Conservation (phyloP, 2,888 invertebrate genomes). For the Raillietiella orientalis region DNA sequence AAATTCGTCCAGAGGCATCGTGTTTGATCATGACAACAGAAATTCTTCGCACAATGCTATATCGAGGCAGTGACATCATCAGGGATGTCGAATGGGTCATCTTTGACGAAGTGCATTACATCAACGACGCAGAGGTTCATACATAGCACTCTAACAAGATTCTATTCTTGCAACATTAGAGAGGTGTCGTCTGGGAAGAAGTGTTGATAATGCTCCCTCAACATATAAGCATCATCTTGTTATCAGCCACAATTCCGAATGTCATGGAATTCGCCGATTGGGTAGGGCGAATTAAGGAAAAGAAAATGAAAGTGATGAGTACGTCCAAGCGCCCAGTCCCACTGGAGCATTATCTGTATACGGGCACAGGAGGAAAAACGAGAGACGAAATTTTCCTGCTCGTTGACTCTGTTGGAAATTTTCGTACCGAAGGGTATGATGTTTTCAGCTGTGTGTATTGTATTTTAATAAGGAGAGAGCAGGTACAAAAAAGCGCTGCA, state of each 20-base stretch:
- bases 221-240: conserved; percentile 78
- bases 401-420: conserved; percentile 39
- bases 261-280: conserved; percentile 80
- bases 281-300: conserved; percentile 55
- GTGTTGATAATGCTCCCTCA: conserved; percentile 76
- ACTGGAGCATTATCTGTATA: conserved; percentile 70
- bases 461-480: too few relatives aligned
- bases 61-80: conserved; percentile 73
- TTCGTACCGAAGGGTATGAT: conserved; percentile 24
- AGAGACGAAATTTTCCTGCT: conserved; percentile 33
- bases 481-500: conserved; percentile 14
- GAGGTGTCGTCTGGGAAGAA: conserved; percentile 99
- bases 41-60: conserved; percentile 79
- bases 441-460: too few relatives aligned
- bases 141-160: background rate
- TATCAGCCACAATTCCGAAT: conserved; percentile 95
- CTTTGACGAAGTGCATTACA: conserved; percentile 97
- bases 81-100: conserved; percentile 93
- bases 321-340: conserved; percentile 83
- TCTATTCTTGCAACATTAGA: conserved; percentile 14
- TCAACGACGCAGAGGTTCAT: conserved; percentile 64
- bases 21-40: conserved; percentile 99
- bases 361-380: conserved; percentile 27
- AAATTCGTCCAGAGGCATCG: conserved; percentile 67
- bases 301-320: conserved; percentile 64